phyloP scores from a whole-genome alignment of 2,888 invertebrate species.

The Gastracanthus pulcherrimus region DNA sequence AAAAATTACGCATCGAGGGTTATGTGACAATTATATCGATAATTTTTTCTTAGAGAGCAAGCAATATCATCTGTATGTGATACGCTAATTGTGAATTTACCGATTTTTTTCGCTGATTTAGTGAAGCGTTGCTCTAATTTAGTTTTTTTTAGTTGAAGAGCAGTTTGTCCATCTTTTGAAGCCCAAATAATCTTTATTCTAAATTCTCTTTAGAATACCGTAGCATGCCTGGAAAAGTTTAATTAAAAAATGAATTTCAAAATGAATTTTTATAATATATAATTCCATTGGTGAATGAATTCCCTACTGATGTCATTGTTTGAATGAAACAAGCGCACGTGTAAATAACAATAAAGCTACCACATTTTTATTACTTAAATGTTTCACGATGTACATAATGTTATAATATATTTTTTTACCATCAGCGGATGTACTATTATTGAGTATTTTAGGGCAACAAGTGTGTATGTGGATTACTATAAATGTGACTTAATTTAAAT shows the following conservation, averaged over 20 bases:
- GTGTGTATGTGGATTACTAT: slow-evolving; percentile 56
- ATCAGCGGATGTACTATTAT: slow-evolving; percentile 53
- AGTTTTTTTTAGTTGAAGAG: not conserved
- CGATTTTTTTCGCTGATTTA: slow-evolving; percentile 45
- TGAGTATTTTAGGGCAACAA: slow-evolving; percentile 53
- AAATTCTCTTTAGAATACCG: slow-evolving; percentile 49
- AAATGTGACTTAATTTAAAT: slow-evolving; percentile 59
- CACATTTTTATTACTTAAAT: slow-evolving; percentile 49
- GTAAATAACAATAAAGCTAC: slow-evolving; percentile 51
- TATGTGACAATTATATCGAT: slow-evolving; percentile 39
- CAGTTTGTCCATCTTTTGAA: slow-evolving; percentile 13
- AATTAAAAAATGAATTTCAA: slow-evolving; percentile 1
- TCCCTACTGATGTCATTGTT: slow-evolving; percentile 34
- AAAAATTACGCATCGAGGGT: slow-evolving; percentile 37
- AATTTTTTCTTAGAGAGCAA: slow-evolving; percentile 45
- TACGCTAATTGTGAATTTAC: slow-evolving; percentile 37
- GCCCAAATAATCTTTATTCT: slow-evolving; percentile 21
- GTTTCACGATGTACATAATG: slow-evolving; percentile 58
- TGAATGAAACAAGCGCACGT: slow-evolving; percentile 43
- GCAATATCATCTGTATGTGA: slow-evolving; percentile 56
- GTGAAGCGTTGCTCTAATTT: slow-evolving; percentile 42
- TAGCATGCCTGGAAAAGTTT: not conserved
- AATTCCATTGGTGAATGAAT: slow-evolving; percentile 25
- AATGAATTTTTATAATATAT: slow-evolving; percentile 30
- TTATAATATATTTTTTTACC: slow-evolving; percentile 59